Evolutionary conservation across 2,888 invertebrate species (phyloP).

Genomic region (Drosophila picticornis): DNA sequence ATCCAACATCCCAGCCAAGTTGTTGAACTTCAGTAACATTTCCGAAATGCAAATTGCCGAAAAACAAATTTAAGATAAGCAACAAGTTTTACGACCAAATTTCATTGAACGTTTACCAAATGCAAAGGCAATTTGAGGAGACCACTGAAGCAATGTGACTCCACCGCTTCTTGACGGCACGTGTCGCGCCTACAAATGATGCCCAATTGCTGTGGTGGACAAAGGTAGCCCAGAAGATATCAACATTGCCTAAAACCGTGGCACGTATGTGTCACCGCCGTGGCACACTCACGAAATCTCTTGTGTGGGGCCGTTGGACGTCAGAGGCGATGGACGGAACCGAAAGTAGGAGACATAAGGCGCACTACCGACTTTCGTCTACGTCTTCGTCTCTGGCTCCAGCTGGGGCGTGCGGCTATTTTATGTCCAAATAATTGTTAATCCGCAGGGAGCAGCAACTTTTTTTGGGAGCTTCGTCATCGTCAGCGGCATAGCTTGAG

Average conservation of each 20-base stretch:
- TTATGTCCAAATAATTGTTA: conserved; percentile 80
- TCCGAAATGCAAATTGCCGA: conserved; percentile 63
- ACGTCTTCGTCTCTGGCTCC: conserved; percentile 13
- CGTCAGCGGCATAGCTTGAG: conserved; percentile 23
- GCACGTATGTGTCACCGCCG: conserved; percentile 66
- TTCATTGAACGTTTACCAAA: conserved; percentile 74
- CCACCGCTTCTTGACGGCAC: conserved; percentile 34
- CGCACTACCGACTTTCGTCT: conserved; percentile 28
- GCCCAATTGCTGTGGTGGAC: conserved; percentile 40
- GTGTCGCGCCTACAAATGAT: conserved; percentile 68
- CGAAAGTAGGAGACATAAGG: conserved; percentile 4
- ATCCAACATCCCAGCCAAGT: conserved; percentile 17
- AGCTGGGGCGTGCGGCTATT: conserved; percentile 61
- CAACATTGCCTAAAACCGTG: conserved; percentile 37
- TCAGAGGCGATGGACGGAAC: conserved; percentile 17
- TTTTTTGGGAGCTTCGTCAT: conserved; percentile 57
- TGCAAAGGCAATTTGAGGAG: conserved; percentile 39
- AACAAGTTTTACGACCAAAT: conserved; percentile 70
- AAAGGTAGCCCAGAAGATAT: conserved; percentile 73
- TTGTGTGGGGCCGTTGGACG: conserved; percentile 49
- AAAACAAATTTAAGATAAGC: conserved; percentile 64
- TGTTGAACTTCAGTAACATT: conserved; percentile 61
- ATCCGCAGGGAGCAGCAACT: conserved; percentile 57
- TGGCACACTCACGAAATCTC: conserved; percentile 65
- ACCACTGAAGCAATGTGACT: conserved; percentile 20